Evolutionary conservation across 2,797 vertebrate species (phyloP).

Genomic region (Poecilia gillii): DNA sequence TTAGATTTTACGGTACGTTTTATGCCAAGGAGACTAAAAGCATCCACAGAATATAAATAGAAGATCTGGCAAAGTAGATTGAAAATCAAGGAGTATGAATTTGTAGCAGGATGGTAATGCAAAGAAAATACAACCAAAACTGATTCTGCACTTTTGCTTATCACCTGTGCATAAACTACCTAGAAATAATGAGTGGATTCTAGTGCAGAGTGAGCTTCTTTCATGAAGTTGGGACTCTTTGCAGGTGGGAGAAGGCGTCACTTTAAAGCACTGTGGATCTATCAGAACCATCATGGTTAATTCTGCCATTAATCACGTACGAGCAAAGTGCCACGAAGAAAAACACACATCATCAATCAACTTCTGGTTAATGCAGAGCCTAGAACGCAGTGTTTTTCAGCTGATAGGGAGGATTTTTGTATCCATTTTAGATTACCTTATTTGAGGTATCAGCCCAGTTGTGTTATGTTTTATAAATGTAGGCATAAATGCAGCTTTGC

Average conservation of each 20-base stretch:
- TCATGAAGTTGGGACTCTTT: neutral
- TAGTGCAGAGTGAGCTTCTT: neutral
- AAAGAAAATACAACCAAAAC: neutral
- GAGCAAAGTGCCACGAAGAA: constrained; percentile 43
- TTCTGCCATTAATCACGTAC: constrained; percentile 16
- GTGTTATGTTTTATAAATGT: constrained; percentile 1
- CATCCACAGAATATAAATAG: neutral
- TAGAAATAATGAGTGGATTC: neutral
- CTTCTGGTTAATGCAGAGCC: neutral
- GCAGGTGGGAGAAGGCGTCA: constrained; percentile 3
- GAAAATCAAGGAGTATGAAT: neutral
- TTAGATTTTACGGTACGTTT: neutral
- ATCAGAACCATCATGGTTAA: constrained; percentile 15
- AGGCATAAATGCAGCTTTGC: neutral
- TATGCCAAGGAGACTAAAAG: neutral
- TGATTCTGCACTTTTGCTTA: neutral
- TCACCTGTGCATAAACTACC: neutral
- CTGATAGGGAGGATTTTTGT: neutral
- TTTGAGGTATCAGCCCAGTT: constrained; percentile 4
- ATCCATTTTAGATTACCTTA: constrained; percentile 10
- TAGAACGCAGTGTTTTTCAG: neutral
- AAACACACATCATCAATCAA: constrained; percentile 21
- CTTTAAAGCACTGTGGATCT: constrained; percentile 6
- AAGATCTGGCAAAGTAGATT: neutral
- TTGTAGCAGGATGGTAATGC: neutral